phyloP scores from a whole-genome alignment of 2,113 vertebrate genomes.

The Corapipo altera region DNA sequence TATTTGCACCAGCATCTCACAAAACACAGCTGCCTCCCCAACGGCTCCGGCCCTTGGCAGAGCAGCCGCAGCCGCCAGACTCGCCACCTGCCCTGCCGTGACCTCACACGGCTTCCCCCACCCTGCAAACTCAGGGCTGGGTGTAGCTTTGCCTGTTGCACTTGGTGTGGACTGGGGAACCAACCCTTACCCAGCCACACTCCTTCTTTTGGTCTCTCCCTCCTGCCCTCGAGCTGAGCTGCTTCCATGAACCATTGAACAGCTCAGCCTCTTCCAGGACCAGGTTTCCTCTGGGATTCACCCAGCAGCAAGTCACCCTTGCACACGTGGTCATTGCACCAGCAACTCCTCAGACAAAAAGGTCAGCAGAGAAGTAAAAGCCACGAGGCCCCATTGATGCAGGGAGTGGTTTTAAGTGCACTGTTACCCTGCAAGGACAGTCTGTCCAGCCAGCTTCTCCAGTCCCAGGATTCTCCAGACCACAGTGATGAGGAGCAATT shows the following conservation, averaged over 20 bases:
- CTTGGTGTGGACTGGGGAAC: accelerated
- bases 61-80: accelerated
- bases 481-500: accelerated
- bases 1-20: accelerated
- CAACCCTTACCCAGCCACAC: accelerated
- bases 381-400: accelerated
- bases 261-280: neutral
- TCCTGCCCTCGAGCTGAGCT: neutral
- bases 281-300: accelerated
- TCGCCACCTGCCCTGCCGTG: neutral
- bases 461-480: neutral
- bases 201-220: neutral
- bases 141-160: accelerated
- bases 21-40: neutral
- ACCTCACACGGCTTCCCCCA: accelerated
- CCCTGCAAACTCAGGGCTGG: accelerated
- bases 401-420: neutral
- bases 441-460: neutral
- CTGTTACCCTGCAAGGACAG: neutral
- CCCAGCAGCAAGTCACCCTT: neutral
- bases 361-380: neutral
- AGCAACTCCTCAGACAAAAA: neutral
- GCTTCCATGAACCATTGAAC: accelerated
- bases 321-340: accelerated
- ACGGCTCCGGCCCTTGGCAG: accelerated